These are phyloP conservation scores for Scomber scombrus DNA, from an alignment of 2,113 vertebrate species.

Conservation along the genomic window DNA sequence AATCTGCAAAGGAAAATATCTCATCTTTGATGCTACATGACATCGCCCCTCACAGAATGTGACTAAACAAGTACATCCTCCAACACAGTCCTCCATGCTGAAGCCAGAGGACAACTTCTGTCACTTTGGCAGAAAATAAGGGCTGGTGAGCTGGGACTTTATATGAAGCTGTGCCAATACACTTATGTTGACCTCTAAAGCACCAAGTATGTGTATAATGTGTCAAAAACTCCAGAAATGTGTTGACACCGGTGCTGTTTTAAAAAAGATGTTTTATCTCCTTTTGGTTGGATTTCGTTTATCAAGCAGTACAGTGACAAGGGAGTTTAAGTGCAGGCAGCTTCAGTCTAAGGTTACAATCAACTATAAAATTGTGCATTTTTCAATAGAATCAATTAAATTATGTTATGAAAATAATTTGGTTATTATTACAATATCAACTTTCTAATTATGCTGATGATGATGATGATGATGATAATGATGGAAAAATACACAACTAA, in stretches of 20 bases:
- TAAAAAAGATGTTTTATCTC: neutral
- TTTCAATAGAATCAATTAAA: too few species aligned
- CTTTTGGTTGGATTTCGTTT: neutral
- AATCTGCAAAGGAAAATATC: slow-evolving; percentile 71
- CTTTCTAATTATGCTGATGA: too few species aligned
- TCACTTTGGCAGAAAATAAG: slow-evolving; percentile 58
- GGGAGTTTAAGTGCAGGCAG: neutral
- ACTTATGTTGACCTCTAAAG: slow-evolving; percentile 26
- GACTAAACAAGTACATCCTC: slow-evolving; percentile 64
- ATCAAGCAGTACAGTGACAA: neutral
- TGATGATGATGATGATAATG: too few species aligned
- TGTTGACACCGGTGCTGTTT: neutral
- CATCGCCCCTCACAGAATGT: slow-evolving; percentile 68
- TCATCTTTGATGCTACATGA: slow-evolving; percentile 73
- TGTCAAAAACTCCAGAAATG: slow-evolving; percentile 6
- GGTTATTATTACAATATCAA: too few species aligned
- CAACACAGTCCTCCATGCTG: slow-evolving; percentile 1
- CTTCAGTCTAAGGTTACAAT: neutral
- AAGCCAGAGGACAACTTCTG: slow-evolving; percentile 68
- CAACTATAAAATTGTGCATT: neutral
- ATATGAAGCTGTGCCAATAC: slow-evolving; percentile 24
- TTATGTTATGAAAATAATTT: too few species aligned
- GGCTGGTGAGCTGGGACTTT: slow-evolving; percentile 14
- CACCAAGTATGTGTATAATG: neutral
- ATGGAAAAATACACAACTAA: too few species aligned